These are phyloP conservation scores for Phrynocephalus forsythii DNA, from an alignment of 2,797 vertebrate species.

Conservation along the genomic window DNA sequence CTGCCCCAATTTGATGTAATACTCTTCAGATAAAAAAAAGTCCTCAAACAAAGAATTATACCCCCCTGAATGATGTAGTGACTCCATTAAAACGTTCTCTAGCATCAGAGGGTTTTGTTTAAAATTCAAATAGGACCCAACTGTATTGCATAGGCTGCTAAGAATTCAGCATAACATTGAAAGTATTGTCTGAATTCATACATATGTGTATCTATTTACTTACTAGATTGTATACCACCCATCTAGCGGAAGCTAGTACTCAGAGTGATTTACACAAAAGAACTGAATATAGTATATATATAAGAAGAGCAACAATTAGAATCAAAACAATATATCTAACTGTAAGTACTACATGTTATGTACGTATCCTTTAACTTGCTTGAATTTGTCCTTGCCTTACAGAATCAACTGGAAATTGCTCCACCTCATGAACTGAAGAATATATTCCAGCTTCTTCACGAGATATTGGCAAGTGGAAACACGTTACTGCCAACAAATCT, in stretches of 20 bases:
- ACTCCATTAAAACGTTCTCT: background rate
- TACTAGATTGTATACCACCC: no score
- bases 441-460: conserved; percentile 94
- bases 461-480: conserved; percentile 87
- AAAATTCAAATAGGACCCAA: background rate
- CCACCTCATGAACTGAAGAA: conserved; percentile 98
- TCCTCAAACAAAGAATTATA: background rate
- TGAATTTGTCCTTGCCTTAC: background rate
- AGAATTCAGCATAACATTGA: background rate
- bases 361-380: background rate
- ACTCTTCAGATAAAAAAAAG: background rate
- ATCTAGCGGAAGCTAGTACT: no score
- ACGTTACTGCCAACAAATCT: background rate
- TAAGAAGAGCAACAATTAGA: no score
- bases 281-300: no score
- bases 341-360: background rate
- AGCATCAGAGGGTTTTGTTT: background rate
- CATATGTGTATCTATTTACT: no score
- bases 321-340: no score
- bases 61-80: background rate
- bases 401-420: conserved; percentile 96
- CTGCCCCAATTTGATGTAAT: background rate
- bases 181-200: no score
- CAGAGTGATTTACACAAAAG: no score
- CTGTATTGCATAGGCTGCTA: background rate